Base-by-base conservation (phyloP, 1,140 invertebrate genomes). In the Harpegnathos saltator region DNA sequence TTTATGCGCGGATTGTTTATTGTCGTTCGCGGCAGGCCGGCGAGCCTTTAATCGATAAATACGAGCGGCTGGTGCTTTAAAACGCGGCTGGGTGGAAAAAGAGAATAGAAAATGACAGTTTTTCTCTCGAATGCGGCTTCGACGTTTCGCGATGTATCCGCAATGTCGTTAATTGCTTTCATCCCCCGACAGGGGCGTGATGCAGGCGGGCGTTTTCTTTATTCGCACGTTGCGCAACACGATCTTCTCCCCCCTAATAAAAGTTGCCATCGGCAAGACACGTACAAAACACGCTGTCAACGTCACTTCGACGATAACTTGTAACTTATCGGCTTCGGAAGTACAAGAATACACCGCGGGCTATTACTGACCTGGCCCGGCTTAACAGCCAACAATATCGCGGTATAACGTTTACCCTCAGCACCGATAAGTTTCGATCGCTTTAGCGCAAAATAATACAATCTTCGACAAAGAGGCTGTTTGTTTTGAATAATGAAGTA, bases 41-140 rank as follows among this genome's bases (percentile, higher is more conserved):
- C n/a, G 19, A 69, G 65, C 17, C 38, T 69, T 69, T 58, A 78
- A 78, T 69, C 75, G 54, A 80, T 80, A 80, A 80, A 80, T 80
- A 71, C 33, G 33, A 66, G 5, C 29, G 3, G 24, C 66, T 68
- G 33, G 63, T 44, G 48, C 63, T 75, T 29, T 4, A 29, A 66
- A 52, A 54, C 12, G 22, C 12, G 38, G 38, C 3, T 44, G 11
- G 38, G 38, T 9, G 38, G 38, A 44, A 44, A 44, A 52, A 77
- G 15, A 33, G 12, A 4, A 24, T 52, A 65, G 52, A 38, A 66
- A 48, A 38, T 66, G 61, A 77, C 61, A 66, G 44, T 33, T 77
- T 66, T 9, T 38, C 33, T 22, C 66, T 17, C 15, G 54, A 33
- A 7, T 5, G 38, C 33, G 58, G 29, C 22, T 14, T 15, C 29